Conservation (phyloP, 2,113 vertebrate species). For the Xyrauchen texanus region DNA sequence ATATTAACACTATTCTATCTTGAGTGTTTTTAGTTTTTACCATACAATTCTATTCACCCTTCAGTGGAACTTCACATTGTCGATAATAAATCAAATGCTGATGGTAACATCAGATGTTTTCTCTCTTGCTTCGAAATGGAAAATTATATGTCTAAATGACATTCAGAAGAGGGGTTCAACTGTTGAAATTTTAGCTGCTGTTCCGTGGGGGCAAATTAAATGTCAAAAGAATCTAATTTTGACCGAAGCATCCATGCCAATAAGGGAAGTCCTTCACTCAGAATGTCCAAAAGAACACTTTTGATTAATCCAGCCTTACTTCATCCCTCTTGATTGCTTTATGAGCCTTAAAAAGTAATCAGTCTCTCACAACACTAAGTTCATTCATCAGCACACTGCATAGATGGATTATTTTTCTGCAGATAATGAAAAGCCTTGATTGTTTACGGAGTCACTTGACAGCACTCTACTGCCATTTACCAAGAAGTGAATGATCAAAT, state of each 20-base stretch:
- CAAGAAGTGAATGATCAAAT: conserved; percentile 20
- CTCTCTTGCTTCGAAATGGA: conserved; percentile 29
- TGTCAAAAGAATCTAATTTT: conserved; percentile 64
- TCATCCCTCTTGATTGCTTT: conserved; percentile 69
- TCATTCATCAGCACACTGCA: not conserved
- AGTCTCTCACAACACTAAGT: conserved; percentile 60
- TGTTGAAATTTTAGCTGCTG: conserved; percentile 32
- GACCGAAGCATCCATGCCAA: conserved; percentile 63
- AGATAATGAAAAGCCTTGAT: conserved; percentile 59
- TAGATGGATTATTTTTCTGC: conserved; percentile 65
- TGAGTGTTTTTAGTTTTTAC: not conserved
- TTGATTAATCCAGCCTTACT: conserved; percentile 67
- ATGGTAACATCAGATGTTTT: conserved; percentile 14
- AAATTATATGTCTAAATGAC: conserved; percentile 54
- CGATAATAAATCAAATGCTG: conserved; percentile 23
- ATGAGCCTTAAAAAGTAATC: conserved; percentile 72
- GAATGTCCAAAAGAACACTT: conserved; percentile 70
- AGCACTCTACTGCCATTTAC: conserved; percentile 4
- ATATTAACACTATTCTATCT: too few relatives aligned
- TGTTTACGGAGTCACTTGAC: conserved; percentile 35
- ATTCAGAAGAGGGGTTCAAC: conserved; percentile 34
- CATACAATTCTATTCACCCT: not conserved
- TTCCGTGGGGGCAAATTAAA: conserved; percentile 62
- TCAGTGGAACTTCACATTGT: not conserved
- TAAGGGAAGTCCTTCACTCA: conserved; percentile 64